phyloP scores from a whole-genome alignment of 1,140 invertebrate species.

The Triops cancriformis region DNA sequence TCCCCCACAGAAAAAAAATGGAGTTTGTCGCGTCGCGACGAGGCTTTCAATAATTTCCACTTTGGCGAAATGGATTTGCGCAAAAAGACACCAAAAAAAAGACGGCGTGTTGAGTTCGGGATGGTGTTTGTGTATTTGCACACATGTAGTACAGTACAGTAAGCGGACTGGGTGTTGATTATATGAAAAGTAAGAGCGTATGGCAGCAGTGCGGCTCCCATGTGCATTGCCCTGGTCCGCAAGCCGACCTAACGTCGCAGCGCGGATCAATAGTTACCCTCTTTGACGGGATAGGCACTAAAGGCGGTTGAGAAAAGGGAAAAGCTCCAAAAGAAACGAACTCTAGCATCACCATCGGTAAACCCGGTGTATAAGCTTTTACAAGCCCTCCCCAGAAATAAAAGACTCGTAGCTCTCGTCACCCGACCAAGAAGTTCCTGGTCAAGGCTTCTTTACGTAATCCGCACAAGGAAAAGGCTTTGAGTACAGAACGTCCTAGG shows the following conservation, averaged over 20 bases:
- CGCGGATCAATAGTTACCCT: constrained; percentile 12
- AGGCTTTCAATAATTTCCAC: too few relatives aligned
- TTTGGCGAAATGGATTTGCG: not conserved
- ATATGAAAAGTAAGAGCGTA: not conserved
- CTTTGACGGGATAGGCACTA: constrained; percentile 4
- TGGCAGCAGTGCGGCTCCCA: constrained; percentile 1
- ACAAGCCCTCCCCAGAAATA: not conserved
- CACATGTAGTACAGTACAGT: not conserved
- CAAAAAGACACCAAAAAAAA: not conserved
- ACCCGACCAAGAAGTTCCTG: not conserved
- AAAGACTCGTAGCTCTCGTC: not conserved
- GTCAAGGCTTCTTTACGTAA: not conserved
- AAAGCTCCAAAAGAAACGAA: not conserved
- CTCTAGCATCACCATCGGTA: constrained; percentile 5
- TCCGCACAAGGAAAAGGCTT: not conserved
- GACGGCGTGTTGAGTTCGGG: not conserved
- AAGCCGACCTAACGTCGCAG: not conserved
- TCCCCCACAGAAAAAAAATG: too few relatives aligned
- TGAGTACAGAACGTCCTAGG: not conserved
- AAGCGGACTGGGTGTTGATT: not conserved
- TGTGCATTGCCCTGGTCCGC: constrained; percentile 1
- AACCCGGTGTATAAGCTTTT: not conserved
- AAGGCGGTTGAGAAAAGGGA: not conserved
- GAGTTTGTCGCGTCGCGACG: too few relatives aligned
- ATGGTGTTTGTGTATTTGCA: not conserved